A percentile compares a stretch with the other conserved stretches of the same genome.
These are phyloP conservation scores for Channa striata DNA, from an alignment of 2,797 vertebrate species.

Conservation along the genomic window DNA sequence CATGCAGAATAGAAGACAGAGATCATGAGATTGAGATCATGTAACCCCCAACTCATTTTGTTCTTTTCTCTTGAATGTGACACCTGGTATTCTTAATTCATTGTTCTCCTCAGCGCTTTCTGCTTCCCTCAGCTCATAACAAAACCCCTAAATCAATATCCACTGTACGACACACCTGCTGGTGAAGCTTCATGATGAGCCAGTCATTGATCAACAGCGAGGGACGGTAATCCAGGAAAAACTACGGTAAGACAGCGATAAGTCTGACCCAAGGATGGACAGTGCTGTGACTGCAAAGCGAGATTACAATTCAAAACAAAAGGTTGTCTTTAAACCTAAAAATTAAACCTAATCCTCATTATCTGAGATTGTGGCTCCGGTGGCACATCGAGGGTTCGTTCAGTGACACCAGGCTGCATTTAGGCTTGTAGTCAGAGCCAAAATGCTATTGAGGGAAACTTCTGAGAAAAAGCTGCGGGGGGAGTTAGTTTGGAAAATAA, in stretches of 20 bases:
- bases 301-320: background rate
- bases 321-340: conserved; percentile 5
- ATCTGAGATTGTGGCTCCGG: conserved; percentile 13
- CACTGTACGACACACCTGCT: conserved; percentile 30
- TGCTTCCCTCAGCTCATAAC: conserved; percentile 32
- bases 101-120: conserved; percentile 4
- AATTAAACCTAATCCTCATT: background rate
- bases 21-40: too few relatives aligned
- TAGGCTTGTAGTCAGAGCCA: background rate
- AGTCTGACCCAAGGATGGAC: conserved; percentile 12
- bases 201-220: conserved; percentile 47
- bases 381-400: background rate
- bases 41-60: conserved; percentile 22
- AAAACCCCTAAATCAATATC: conserved; percentile 62
- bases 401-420: background rate
- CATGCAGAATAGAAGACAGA: too few relatives aligned
- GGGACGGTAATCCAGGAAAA: conserved; percentile 23
- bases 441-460: conserved; percentile 26
- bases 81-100: conserved; percentile 20
- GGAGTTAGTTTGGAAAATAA: background rate
- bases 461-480: background rate
- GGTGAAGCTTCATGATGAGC: conserved; percentile 51
- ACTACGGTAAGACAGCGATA: conserved; percentile 19
- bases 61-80: conserved; percentile 38
- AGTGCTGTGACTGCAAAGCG: background rate